Base-by-base conservation (phyloP, 2,113 vertebrate genomes). In the Mastomys coucha region DNA sequence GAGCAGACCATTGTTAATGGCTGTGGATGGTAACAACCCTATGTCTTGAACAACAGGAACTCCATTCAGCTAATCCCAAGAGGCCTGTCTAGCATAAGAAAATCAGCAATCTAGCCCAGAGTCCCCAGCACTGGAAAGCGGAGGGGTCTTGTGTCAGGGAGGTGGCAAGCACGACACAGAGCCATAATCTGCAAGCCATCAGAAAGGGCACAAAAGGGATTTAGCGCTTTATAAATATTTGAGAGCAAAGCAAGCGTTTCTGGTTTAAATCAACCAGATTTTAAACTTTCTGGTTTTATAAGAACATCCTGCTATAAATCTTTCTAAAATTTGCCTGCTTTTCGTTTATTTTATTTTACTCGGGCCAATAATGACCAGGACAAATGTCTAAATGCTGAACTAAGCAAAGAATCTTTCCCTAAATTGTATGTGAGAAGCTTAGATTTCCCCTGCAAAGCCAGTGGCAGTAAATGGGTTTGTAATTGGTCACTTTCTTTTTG, bases 361-460 rank as follows among this genome's bases (percentile, higher is more conserved):
- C 33, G 56, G 70, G 42, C 67, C 96, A 98, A 96, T 73, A 97
- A 96, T 96, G 97, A 90, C 96, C 97, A 97, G 58, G 80, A 95
- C 86, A 98, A 98, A 31, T 97, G 97, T 93, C 95, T 97, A 97
- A 92, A 97, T 60, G 96, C 90, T 96, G 89, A 98, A 96, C 97
- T 97, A 95, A 98, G 85, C 95, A 97, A 86, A 93, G 96, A 88
- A 88, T 93, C 94, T 94, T 97, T 73, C 95, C 96, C 93, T 97
- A 94, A 97, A 89, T 63, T 97, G 91, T 86, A 91, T 56, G 91
- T 93, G 96, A 93, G 89, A 33, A 13, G 75, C 89, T 96, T 97
- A 88, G 45, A 56, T 63, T 97, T 88, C 42, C 94, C 70, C 80
- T 49, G 91, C 17, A 88, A 96, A 93, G 94, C 97, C 97, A 96